Base-by-base conservation (phyloP, 2,888 invertebrate species). In the Sussaba pulchella region DNA sequence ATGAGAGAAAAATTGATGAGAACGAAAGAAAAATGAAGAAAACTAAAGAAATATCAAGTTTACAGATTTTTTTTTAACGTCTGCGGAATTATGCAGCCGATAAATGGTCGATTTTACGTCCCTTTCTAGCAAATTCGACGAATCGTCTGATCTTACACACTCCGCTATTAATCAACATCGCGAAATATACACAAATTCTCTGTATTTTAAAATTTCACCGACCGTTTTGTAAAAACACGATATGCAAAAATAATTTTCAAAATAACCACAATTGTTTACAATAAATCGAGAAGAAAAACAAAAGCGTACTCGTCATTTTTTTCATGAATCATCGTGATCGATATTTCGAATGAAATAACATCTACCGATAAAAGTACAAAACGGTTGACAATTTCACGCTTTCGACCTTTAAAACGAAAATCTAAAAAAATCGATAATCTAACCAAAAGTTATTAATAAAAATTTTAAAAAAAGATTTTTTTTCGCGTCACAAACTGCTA, bases 281-380 rank as follows among this genome's bases (percentile, higher is more conserved):
- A 67, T 39, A 8, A 57, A 31, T 45, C 39, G 17, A 19, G n/a
- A 21, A 52, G 26, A 21, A 72, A 52, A 52, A 17, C 17, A 63
- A 52, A 19, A 26, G 50, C 19, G n/a, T 24, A 26, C 21, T 24
- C 19, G 26, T 54, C 41, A 54, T 70, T 54, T 24, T 63, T 63
- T 67, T 36, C 36, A 31, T 31, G 41, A 63, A 63, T 63, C 52
- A 50, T 45, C n/a, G 0, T 14, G n/a, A 26, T 67, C 41, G 52
- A 52, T 43, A 50, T 52, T 26, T 10, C 66, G 69, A 50, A 36
- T 39, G 24, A n/a, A 66, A 45, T 31, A 61, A 67, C 67, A 43
- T 52, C 45, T 72, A 61, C 67, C 67, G 67, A 72, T 66, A 59
- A 66, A 57, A 77, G 64, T 78, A 73, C 72, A 78, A 61, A 64